These are phyloP conservation scores for Tinea semifulvella DNA, from an alignment of 2,888 invertebrate genomes.

Conservation along the genomic window DNA sequence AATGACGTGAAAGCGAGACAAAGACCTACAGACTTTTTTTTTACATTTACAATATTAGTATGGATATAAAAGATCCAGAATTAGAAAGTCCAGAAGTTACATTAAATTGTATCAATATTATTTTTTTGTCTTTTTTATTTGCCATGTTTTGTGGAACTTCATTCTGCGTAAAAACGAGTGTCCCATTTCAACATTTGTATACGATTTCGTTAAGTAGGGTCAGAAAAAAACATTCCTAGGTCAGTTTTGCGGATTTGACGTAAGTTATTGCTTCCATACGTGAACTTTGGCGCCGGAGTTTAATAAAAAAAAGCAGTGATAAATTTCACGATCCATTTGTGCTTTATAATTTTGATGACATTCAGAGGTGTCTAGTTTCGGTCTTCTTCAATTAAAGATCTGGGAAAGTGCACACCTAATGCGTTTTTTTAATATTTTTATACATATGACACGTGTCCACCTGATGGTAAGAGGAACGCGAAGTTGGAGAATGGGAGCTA, in stretches of 20 bases:
- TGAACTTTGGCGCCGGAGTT: constrained; percentile 17
- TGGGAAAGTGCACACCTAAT: constrained; percentile 14
- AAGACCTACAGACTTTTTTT: no score
- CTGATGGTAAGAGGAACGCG: no score
- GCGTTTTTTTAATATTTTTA: no score
- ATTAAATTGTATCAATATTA: no score
- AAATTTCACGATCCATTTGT: background rate
- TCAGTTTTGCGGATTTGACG: background rate
- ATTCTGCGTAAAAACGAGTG: background rate
- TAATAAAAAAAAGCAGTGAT: constrained; percentile 1
- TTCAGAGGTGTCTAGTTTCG: constrained; percentile 1
- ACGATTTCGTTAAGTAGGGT: background rate
- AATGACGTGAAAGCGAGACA: no score
- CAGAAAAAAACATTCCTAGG: background rate
- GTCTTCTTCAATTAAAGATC: background rate
- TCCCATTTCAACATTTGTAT: constrained; percentile 8
- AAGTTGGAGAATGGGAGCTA: no score
- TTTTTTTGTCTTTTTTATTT: background rate
- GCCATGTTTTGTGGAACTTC: background rate
- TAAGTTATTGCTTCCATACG: constrained; percentile 19
- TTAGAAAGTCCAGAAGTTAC: no score
- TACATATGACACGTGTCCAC: no score
- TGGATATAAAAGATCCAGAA: no score
- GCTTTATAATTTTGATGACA: background rate
- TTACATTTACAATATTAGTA: no score